These are phyloP conservation scores for Idaea aversata DNA, from an alignment of 2,888 invertebrate genomes.

Conservation along the genomic window DNA sequence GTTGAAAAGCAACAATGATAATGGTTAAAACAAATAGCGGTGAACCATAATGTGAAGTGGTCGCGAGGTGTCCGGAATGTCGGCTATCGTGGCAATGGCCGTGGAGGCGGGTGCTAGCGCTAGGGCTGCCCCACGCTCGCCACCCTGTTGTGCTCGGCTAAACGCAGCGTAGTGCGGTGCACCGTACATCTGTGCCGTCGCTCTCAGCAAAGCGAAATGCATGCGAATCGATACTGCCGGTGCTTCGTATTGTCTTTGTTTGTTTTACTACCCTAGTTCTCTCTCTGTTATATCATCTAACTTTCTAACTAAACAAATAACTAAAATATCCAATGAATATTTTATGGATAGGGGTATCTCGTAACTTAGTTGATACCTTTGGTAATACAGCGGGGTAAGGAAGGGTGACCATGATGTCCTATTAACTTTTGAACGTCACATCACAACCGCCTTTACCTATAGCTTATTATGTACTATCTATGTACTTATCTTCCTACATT, in stretches of 20 bases:
- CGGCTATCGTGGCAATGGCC: constrained; percentile 56
- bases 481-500: no score
- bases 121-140: constrained; percentile 35
- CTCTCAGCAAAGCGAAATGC: constrained; percentile 58
- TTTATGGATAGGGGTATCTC: neutral
- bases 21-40: constrained; percentile 14
- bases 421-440: neutral
- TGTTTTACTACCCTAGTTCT: neutral
- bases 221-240: constrained; percentile 71
- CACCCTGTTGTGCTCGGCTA: constrained; percentile 46
- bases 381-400: neutral
- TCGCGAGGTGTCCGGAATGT: constrained; percentile 76
- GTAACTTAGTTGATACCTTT: neutral
- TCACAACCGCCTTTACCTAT: neutral
- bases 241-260: constrained; percentile 68
- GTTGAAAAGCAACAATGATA: constrained; percentile 3
- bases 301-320: neutral
- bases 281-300: neutral
- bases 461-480: neutral
- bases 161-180: constrained; percentile 50
- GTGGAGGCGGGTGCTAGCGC: constrained; percentile 32
- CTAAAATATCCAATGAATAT: neutral
- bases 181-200: constrained; percentile 65
- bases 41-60: constrained; percentile 64
- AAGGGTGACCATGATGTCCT: neutral